phyloP scores from a whole-genome alignment of 2,888 invertebrate genomes.

The Fabriciana adippe region DNA sequence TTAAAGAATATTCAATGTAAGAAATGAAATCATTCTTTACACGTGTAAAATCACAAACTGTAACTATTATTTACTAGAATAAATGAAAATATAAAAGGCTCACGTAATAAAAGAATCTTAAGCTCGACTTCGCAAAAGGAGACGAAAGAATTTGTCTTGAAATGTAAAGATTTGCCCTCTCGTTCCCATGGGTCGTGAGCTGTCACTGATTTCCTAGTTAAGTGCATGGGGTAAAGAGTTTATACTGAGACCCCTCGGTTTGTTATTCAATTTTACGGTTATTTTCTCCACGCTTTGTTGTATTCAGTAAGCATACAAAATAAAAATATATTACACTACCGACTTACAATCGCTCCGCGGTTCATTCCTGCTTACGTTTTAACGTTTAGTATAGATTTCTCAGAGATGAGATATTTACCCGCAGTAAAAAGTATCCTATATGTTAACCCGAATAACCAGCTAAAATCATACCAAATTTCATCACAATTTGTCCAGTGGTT shows the following conservation, averaged over 20 bases:
- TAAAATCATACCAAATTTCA: too few species aligned
- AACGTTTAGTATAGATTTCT: too few species aligned
- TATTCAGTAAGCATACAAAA: constrained; percentile 9
- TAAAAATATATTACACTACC: constrained; percentile 6
- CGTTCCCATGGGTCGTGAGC: constrained; percentile 23
- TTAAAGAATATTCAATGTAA: not conserved
- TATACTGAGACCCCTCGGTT: constrained; percentile 15
- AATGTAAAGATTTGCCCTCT: constrained; percentile 19
- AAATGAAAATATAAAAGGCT: not conserved
- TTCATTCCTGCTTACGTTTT: too few species aligned
- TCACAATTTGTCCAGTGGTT: too few species aligned
- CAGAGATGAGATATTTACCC: too few species aligned
- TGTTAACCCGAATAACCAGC: too few species aligned
- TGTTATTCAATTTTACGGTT: constrained; percentile 31
- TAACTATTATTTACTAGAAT: not conserved
- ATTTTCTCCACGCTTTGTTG: constrained; percentile 25
- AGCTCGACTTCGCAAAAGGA: constrained; percentile 13
- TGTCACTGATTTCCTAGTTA: constrained; percentile 21
- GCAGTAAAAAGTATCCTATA: too few species aligned
- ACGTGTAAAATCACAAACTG: not conserved
- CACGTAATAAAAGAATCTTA: constrained; percentile 5
- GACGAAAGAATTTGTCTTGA: constrained; percentile 20
- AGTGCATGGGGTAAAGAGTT: constrained; percentile 20
- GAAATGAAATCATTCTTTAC: not conserved
- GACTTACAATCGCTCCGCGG: too few species aligned